Evolutionary conservation across 2,797 vertebrate species (phyloP), one percentile per base, ranked within the genome.

Genomic region (Etheostoma nigrum): DNA sequence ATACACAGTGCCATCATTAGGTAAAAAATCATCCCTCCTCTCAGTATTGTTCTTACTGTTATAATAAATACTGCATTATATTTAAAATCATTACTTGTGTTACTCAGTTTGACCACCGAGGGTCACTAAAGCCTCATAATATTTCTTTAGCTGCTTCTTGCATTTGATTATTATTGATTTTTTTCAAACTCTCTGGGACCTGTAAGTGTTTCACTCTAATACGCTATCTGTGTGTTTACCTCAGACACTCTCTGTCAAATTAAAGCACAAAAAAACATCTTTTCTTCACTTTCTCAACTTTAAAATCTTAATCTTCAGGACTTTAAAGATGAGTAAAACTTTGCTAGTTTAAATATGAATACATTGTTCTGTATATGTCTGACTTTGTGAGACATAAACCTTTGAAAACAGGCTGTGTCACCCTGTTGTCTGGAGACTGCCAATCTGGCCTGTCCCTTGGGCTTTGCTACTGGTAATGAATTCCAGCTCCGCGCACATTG

Each of bases 31-130:
- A 67, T 69, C 45, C 53, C 59, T 65, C 64, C 36, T 72, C 52
- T 77, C 75, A 88, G 88, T 92, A 88, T 93, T 92, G 86, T 89
- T 88, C 33, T 76, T 78, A 83, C 71, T 84, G 77, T 82, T 69
- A 55, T 40, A 93, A 91, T 94, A 92, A 94, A 94, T 27, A 59
- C 70, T 88, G 55, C 59, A 67, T 76, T 77, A n/a, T 23, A 47
- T 27, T 52, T n/a, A 51, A 80, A 78, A 27, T 7, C 3, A 7
- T 11, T 45, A 18, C n/a, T n/a, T 87, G 81, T 48, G 64, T 61
- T 84, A 57, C 79, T 75, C 21, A 3, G 9, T 68, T 21, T 76
- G 30, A 54, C 83, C 94, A 89, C 84, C 12, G 13, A 90, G 86
- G 69, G 88, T 70, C 91, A 72, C 73, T 81, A 70, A 76, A 86